A percentile compares a stretch with the other conserved stretches of the same genome.
Evolutionary conservation across 2,797 vertebrate species (phyloP).

Genomic region (Oryzias dopingdopingensis): DNA sequence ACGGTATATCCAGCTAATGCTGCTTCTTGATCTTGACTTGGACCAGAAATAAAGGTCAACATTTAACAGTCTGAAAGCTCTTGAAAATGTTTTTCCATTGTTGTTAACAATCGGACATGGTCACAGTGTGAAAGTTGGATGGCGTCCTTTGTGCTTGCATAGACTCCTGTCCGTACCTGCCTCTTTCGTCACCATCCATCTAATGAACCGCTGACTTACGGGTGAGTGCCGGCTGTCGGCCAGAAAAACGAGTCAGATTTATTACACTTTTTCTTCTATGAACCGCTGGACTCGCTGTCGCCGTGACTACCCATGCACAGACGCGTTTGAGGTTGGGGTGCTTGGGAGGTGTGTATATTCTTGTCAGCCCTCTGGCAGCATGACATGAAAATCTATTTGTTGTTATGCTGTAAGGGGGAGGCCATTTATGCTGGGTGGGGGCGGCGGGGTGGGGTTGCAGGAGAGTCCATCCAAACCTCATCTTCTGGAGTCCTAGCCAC

Average conservation of each 20-base stretch:
- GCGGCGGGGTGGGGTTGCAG: conserved; percentile 3
- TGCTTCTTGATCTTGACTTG: too few relatives aligned
- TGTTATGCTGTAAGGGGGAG: conserved; percentile 36
- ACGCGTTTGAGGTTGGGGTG: conserved; percentile 38
- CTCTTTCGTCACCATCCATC: conserved; percentile 33
- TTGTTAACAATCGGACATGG: too few relatives aligned
- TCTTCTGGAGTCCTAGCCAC: conserved; percentile 37
- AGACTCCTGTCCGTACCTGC: conserved; percentile 6
- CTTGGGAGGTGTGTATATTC: conserved; percentile 37
- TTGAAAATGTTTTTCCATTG: too few relatives aligned
- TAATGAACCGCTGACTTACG: conserved; percentile 36
- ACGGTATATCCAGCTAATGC: too few relatives aligned
- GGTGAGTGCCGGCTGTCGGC: conserved; percentile 42
- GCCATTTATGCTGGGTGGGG: conserved; percentile 13
- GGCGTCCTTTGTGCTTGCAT: conserved; percentile 5
- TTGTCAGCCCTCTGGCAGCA: conserved; percentile 56
- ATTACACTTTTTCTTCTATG: conserved; percentile 37
- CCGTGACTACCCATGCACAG: conserved; percentile 38
- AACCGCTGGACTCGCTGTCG: conserved; percentile 12
- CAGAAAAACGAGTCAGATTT: conserved; percentile 49
- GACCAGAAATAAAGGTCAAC: too few relatives aligned
- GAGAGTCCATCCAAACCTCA: conserved; percentile 55
- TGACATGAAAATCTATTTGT: conserved; percentile 76
- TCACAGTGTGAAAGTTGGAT: too few relatives aligned
- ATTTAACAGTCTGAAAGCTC: too few relatives aligned